Evolutionary conservation across 2,113 vertebrate genomes (phyloP), one percentile per base, ranked within the genome.

Genomic region (Dipodomys ordii): DNA sequence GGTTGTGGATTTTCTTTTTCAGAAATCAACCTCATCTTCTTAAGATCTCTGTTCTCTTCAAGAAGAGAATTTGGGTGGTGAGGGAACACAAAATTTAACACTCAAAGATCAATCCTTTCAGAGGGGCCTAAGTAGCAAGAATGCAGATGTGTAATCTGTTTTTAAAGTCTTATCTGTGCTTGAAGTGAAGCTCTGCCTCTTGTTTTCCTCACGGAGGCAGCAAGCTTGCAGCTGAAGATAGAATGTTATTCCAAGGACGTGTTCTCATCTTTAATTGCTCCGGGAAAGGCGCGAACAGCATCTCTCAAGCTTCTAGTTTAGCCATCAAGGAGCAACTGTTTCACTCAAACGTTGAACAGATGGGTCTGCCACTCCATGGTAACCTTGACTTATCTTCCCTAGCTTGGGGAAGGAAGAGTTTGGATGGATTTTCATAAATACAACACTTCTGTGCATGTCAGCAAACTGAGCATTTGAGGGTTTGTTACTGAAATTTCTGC

Each of bases 61-160:
- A 98, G 98, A 98, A 98, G 98, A 92, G 97, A 97, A 96, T 96
- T 97, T 92, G 95, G 94, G 94, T 95, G 93, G 96, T 96, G 91
- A 97, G 86, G 82, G 35, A 9, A 68, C 35, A 79, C 95, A 68
- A 7, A 65, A 74, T 64, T 12, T 44, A 64, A 99, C 98, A 99
- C 98, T 99, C 99, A 53, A 99, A 99, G 95, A 99, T 99, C 77
- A 99, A 97, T 96, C 99, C 99, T 97, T 98, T 99, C 88, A 99
- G 95, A 74, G 99, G 99, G 49, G 99, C 99, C 96, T 99, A 98
- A 81, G 99, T 99, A 91, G 99, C 99, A 0, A 99, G 99, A 95
- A 99, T 99, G 95, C 99, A 99, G 44, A 99, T 99, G 12, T 99
- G 99, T 95, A 99, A 98, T 97, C 99, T 98, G 98, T 99, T 99